Conservation (phyloP, 2,888 invertebrate species). For the Sarcophaga subvicina region DNA sequence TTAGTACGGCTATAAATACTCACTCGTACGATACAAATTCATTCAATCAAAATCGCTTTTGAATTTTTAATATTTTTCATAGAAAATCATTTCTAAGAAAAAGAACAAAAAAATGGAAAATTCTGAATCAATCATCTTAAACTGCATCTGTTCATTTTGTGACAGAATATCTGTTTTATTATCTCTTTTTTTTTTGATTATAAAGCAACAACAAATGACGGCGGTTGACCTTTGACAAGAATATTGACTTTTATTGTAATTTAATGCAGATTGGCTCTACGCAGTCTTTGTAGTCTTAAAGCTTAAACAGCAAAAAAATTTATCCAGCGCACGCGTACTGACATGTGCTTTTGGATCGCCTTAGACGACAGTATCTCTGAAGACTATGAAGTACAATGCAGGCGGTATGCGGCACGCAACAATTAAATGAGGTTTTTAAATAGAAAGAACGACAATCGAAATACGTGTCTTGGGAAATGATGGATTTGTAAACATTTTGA, state of each 20-base stretch:
- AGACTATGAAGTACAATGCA: neutral
- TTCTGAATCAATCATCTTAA: neutral
- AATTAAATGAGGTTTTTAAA: neutral
- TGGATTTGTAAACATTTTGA: too few relatives aligned
- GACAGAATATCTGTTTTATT: neutral
- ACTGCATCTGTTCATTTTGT: neutral
- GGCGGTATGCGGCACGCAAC: neutral
- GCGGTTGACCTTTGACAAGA: slow-evolving; percentile 54
- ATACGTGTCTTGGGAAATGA: too few relatives aligned
- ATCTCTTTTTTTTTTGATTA: neutral
- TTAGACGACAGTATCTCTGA: neutral
- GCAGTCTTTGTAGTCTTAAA: slow-evolving; percentile 33
- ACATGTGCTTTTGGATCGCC: slow-evolving; percentile 41
- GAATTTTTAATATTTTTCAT: slow-evolving; percentile 11
- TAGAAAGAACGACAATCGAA: too few relatives aligned
- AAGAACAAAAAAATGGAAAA: neutral
- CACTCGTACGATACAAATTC: slow-evolving; percentile 45
- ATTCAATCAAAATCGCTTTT: slow-evolving; percentile 43
- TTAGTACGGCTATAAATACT: slow-evolving; percentile 13
- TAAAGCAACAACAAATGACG: slow-evolving; percentile 34
- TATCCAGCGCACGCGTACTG: slow-evolving; percentile 50
- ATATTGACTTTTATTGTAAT: slow-evolving; percentile 64
- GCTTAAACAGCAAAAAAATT: slow-evolving; percentile 19
- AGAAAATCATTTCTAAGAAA: neutral
- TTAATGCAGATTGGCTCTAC: slow-evolving; percentile 48